Base-by-base conservation (phyloP, 1,140 invertebrate genomes). In the Heterodera schachtii region DNA sequence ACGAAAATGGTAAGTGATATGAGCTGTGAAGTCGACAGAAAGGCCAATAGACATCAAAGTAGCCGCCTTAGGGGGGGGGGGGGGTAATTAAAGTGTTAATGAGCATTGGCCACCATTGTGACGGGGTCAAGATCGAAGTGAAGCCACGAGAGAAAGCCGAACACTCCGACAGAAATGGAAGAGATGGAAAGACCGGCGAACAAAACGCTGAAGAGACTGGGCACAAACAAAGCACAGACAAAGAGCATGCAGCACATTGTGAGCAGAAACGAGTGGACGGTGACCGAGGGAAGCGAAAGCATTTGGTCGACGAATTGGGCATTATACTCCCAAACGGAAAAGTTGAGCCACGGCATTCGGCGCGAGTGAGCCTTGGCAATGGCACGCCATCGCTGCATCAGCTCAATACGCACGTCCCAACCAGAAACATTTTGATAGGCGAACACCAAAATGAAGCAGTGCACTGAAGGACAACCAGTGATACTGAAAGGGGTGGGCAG, bases 1-100 rank as follows among this genome's bases (percentile, higher is more conserved):
- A 94, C 95, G 52, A 76, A 90, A 89, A 79, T 90, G 89, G 81
- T 91, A 90, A 69, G 87, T 90, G 13, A 91, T 88, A 79, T 92
- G 91, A 3, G 90, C 90, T 52, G 90, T 90, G 83, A 90, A 92
- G 82, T 91, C 91, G 19, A 92, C 90, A 47, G 90, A 91, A 81
- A 91, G 88, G 41, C 91, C 91, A 31, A 92, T 90, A 52, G 90
- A 90, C 90, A 92, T 91, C 21, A 92, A 87, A 21, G 91, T 82
- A 47, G 91, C 91, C 46, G 91, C 90, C 90, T 91, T 74, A 78
- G 80, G 9, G 41, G 77, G 41, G 90, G 77, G 60, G 84, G 16
- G 4, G 9, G 5, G 8, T n/a, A 9, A 71, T 57, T 8, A 80
- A 19, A 82, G 75, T 3, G 21, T 41, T 19, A 69, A 43, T 21